Evolutionary conservation across 2,113 vertebrate genomes (phyloP), one percentile per base, ranked within the genome.

Genomic region (Sorex fumeus): DNA sequence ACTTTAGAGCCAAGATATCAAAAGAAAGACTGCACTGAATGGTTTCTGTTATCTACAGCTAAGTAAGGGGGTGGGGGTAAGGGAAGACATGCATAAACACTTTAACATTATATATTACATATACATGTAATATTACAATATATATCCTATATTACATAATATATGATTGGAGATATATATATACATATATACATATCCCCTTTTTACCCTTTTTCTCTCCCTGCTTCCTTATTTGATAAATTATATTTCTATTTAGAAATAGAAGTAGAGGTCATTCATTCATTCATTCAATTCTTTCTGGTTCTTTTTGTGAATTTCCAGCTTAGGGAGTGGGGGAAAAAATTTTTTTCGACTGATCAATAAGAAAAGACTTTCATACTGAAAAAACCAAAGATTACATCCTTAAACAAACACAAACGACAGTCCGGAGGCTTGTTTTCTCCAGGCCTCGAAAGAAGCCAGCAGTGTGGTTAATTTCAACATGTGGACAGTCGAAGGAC

Each of bases 291-390:
- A 81, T 72, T 85, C 72, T 76, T 30, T 11, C 64, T 70, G 71
- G 40, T 18, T 67, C 57, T 95, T 62, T 75, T 30, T 89, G 21
- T 76, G 94, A 66, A 77, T 7, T 47, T 77, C 50, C 28, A 82
- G 67, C 47, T 36, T 28, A 72, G 2, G 60, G 2, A 1, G 23
- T 67, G 69, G 76, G 16, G 43, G 62, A 47, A 88, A 16, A 60
- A 69, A 84, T 34, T 50, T 77, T 7, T 93, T 87, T 87, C 76
- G 9, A 81, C 28, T 77, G 6, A 85, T 15, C 77, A 28, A 88
- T 81, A 94, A 95, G 83, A 90, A 50, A 81, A 45, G 69, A 75
- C 64, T 92, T 94, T 62, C 50, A 70, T 96, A 95, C 96, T 76
- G 6, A 87, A 28, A 16, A 64, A 8, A 80, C 36, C 67, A 53